These are phyloP conservation scores for Steinernema feltiae DNA, from an alignment of 1,140 invertebrate species.

Conservation along the genomic window DNA sequence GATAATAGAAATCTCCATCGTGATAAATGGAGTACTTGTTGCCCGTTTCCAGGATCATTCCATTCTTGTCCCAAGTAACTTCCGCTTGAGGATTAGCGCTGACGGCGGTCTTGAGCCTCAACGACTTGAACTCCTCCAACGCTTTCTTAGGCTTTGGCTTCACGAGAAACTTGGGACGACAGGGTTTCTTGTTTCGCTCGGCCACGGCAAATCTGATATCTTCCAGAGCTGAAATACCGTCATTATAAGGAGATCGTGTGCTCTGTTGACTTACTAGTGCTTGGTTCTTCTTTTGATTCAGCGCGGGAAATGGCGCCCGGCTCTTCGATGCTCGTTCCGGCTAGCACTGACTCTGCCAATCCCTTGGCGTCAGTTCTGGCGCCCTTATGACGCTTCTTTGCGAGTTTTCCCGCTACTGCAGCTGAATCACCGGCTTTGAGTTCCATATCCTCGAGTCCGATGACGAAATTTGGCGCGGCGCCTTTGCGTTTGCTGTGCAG, in stretches of 20 bases:
- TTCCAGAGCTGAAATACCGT: conserved; percentile 36
- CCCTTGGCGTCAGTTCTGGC: conserved; percentile 34
- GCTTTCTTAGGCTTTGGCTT: conserved; percentile 53
- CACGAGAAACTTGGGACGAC: conserved; percentile 52
- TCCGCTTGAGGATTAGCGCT: conserved; percentile 47
- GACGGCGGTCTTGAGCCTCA: conserved; percentile 53
- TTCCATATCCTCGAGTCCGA: conserved; percentile 52
- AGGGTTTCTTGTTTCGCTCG: conserved; percentile 35
- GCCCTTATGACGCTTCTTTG: conserved; percentile 35
- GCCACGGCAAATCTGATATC: conserved; percentile 44
- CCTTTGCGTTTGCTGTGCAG: conserved; percentile 41
- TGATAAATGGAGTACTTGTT: conserved; percentile 57
- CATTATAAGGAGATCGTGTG: too few relatives aligned
- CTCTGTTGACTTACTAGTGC: conserved; percentile 20
- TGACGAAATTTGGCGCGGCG: conserved; percentile 46
- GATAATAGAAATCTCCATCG: conserved; percentile 56
- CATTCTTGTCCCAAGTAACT: conserved; percentile 54
- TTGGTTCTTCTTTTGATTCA: conserved; percentile 12
- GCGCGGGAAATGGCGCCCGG: conserved; percentile 14
- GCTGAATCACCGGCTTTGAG: conserved; percentile 47
- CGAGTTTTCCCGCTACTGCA: conserved; percentile 51
- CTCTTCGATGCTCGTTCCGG: conserved; percentile 28
- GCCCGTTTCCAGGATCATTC: conserved; percentile 55
- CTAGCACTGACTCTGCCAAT: conserved; percentile 32
- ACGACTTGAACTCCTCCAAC: conserved; percentile 52